Base-by-base conservation (phyloP, 2,888 invertebrate species). In the Linhomoeus sp. region DNA sequence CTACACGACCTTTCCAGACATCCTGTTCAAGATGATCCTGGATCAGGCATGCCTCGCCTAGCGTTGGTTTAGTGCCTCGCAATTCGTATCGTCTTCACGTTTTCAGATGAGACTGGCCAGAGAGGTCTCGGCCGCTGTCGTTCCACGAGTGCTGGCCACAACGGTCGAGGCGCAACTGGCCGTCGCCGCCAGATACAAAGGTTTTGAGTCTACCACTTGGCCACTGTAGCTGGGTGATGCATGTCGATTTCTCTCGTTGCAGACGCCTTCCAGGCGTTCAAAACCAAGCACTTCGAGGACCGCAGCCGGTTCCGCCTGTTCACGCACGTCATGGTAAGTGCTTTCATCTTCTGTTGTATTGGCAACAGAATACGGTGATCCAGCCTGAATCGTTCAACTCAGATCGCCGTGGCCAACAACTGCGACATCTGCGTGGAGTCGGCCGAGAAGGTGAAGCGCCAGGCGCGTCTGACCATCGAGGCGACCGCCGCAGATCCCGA, bases 1-100 rank as follows among this genome's bases (percentile, higher is more conserved):
- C 68, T 81, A 86, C 65, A 90, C 92, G 1, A 81, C 84, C 45
- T 81, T 90, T 37, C 92, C 94, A 3, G 81, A 90, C 51, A 87
- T 92, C 50, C 82, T 94, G 53, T 92, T 90, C 69, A 85, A 92
- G 69, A 94, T 97, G 92, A 83, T 94, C 52, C 86, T 90, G 69
- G 92, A 94, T 70, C 87, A 90, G 73, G 73, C 94, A 53, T 56
- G 66, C 42, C 17, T 37, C 3, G n/a, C n/a, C n/a, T n/a, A n/a
- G n/a, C n/a, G n/a, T n/a, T n/a, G n/a, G n/a, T n/a, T n/a, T n/a
- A n/a, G n/a, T n/a, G n/a, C n/a, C n/a, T n/a, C n/a, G n/a, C n/a
- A n/a, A n/a, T n/a, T n/a, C n/a, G n/a, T n/a, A n/a, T n/a, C n/a
- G n/a, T n/a, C n/a, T n/a, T n/a, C n/a, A n/a, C n/a, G n/a, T n/a